phyloP scores from a whole-genome alignment of 2,113 vertebrate species.

The Tupaia chinensis region DNA sequence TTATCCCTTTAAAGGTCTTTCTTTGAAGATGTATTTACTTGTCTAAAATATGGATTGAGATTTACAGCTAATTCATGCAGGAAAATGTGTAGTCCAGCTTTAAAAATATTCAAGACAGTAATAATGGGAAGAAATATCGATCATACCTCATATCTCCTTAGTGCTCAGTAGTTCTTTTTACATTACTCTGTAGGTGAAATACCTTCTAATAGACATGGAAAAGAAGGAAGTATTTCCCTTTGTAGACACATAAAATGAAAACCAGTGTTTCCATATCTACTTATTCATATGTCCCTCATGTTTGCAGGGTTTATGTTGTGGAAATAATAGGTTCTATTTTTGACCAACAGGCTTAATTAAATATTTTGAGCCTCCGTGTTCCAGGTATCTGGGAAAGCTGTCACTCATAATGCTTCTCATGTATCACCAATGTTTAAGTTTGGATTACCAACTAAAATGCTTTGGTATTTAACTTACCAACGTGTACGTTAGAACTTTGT shows the following conservation, averaged over 20 bases:
- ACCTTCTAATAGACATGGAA: not conserved
- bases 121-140: constrained; percentile 79
- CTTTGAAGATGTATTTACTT: constrained; percentile 61
- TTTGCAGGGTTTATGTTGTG: not conserved
- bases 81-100: constrained; percentile 77
- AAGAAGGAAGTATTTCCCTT: constrained; percentile 38
- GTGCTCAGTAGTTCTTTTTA: constrained; percentile 72
- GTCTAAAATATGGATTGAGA: constrained; percentile 65
- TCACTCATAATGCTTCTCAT: not conserved
- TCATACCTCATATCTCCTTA: constrained; percentile 74
- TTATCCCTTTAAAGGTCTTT: constrained; percentile 63
- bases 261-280: not conserved
- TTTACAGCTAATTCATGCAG: constrained; percentile 74
- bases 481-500: not conserved
- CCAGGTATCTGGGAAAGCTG: not conserved
- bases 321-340: constrained; percentile 37
- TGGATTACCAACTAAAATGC: not conserved
- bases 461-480: not conserved
- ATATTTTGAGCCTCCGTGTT: constrained; percentile 52
- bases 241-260: constrained; percentile 61
- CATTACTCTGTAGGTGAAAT: constrained; percentile 59
- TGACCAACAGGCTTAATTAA: not conserved
- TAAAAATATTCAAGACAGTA: constrained; percentile 85
- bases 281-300: not conserved
- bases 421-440: not conserved